Base-by-base conservation (phyloP, 2,888 invertebrate genomes). In the Unio delphinus region DNA sequence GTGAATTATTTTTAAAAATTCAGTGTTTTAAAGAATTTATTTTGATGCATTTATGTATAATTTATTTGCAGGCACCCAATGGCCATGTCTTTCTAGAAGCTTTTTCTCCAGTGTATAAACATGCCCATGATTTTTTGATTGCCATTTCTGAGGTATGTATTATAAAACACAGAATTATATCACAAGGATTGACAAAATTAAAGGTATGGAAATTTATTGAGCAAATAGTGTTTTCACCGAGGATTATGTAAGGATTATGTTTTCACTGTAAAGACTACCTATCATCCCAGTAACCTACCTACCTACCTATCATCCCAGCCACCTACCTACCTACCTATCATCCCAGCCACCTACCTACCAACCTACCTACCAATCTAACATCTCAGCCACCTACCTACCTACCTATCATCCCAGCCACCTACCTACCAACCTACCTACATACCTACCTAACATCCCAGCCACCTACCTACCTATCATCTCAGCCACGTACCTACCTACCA, bases 41-140 rank as follows among this genome's bases (percentile, higher is more conserved):
- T 65, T 66, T 30, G 26, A n/a, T 54, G 28, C 28, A 20, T 23
- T 45, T n/a, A 20, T 57, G 20, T 7, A 28, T 55, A 28, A 57
- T 54, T 67, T 54, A 58, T 59, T 72, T 81, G 30, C 76, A 93
- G 92, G 97, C 98, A 60, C 99, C 99, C 1, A 98, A 99, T 92
- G 99, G 99, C 0, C 99, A 99, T 87, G 97, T 99, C 80, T 99
- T 99, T 88, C 91, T 99, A 60, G 99, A 99, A 91, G 96, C 99
- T 3, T 99, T 99, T 90, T 98, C 98, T 28, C 98, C 99, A 0
- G 98, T 99, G 0, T 99, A 99, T 90, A 98, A 96, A 90, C 99
- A 99, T 91, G 99, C 99, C 11, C 98, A 99, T 90, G 99, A 99
- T 90, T 99, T 99, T 89, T 92, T 99, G 26, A 99, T 99, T 86